These are phyloP conservation scores for Protodeltote pygarga DNA, from an alignment of 2,888 invertebrate genomes.

Conservation along the genomic window DNA sequence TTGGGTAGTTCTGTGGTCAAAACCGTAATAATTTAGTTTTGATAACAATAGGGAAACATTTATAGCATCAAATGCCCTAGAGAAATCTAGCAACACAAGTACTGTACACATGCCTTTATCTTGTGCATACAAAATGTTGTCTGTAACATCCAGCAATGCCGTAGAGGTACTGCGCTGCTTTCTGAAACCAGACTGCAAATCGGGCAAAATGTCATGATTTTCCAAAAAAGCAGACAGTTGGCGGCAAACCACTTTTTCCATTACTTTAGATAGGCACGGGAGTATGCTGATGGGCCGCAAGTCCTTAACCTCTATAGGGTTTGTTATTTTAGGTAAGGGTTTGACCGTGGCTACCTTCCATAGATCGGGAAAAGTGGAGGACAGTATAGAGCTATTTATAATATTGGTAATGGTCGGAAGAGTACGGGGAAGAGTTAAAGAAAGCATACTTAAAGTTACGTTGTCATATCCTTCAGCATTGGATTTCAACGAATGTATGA, in stretches of 20 bases:
- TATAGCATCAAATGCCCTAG: slow-evolving; percentile 3
- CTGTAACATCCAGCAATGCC: background rate
- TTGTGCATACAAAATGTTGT: background rate
- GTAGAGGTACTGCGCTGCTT: background rate
- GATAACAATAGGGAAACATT: background rate
- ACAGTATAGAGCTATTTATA: background rate
- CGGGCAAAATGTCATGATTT: background rate
- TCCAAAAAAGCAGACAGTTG: background rate
- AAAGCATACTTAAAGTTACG: background rate
- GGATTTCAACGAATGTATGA: background rate
- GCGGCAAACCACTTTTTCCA: background rate
- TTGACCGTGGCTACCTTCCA: background rate
- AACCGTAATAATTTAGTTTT: slow-evolving; percentile 2
- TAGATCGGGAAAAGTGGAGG: background rate
- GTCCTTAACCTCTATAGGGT: background rate
- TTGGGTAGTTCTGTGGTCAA: background rate
- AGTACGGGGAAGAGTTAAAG: background rate
- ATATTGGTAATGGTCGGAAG: background rate
- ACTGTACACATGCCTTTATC: background rate
- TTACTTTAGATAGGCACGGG: slow-evolving; percentile 1
- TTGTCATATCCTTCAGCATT: background rate
- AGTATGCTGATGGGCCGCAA: slow-evolving; percentile 2
- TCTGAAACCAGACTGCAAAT: slow-evolving; percentile 31
- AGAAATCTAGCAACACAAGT: slow-evolving; percentile 2
- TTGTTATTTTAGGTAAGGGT: background rate